These are phyloP conservation scores for Danio jaintianensis DNA, from an alignment of 2,797 vertebrate species.

Conservation along the genomic window DNA sequence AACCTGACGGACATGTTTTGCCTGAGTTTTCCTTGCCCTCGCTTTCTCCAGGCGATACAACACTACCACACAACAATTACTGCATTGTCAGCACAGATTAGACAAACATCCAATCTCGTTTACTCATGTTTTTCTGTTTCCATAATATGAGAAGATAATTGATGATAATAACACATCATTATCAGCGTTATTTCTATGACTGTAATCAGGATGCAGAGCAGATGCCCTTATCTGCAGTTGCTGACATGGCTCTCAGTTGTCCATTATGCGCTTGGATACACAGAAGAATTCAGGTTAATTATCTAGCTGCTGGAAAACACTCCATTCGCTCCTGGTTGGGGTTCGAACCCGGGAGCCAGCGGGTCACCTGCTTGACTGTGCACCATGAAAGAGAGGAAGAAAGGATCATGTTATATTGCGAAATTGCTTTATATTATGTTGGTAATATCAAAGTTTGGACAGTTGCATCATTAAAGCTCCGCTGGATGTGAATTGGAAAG, in stretches of 20 bases:
- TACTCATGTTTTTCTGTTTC: constrained; percentile 36
- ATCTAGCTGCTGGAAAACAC: constrained; percentile 68
- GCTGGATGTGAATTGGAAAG: constrained; percentile 55
- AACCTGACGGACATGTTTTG: constrained; percentile 10
- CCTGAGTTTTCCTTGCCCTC: neutral
- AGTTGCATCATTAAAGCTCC: constrained; percentile 59
- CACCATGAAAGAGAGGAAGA: constrained; percentile 67
- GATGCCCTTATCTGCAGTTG: constrained; percentile 68
- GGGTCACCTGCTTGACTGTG: constrained; percentile 54
- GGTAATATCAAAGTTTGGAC: constrained; percentile 23
- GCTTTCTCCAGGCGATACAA: neutral
- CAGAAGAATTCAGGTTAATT: constrained; percentile 78
- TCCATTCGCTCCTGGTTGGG: constrained; percentile 65
- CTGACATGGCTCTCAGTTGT: constrained; percentile 68
- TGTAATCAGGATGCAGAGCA: constrained; percentile 55
- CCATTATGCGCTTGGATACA: constrained; percentile 73
- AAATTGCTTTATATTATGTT: constrained; percentile 17
- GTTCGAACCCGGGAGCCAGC: constrained; percentile 69
- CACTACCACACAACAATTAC: neutral
- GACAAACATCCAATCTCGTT: constrained; percentile 27
- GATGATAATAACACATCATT: constrained; percentile 37
- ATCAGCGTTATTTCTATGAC: constrained; percentile 34
- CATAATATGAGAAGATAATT: constrained; percentile 41
- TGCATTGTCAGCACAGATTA: constrained; percentile 1
- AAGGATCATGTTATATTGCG: constrained; percentile 45